Base-by-base conservation (phyloP, 2,797 vertebrate genomes). In the Telmatherina bonti region DNA sequence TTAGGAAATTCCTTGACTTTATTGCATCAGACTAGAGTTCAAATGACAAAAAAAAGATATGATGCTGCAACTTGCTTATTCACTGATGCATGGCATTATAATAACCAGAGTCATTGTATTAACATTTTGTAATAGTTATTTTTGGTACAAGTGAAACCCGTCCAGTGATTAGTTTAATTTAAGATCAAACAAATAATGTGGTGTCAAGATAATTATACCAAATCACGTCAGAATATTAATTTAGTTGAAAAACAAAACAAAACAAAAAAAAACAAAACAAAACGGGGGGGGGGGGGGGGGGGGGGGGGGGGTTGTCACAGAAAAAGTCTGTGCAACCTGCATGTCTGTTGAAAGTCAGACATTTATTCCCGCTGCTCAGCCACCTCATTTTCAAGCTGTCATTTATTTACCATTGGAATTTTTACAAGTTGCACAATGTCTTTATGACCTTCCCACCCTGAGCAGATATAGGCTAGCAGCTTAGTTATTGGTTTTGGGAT, bases 401-500 rank as follows among this genome's bases (percentile, higher is more conserved):
- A 36, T 26, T 53, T 38, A 26, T 27, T 27, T 35, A 62, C 45
- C 10, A 5, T 15, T 45, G 3, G 16, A 20, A 29, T 18, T 29
- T 27, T 35, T 33, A n/a, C 13, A 26, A 38, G 35, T 24, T 59
- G 49, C 45, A 7, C 6, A 16, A 43, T 7, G 18, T 43, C 20
- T 43, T 7, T 2, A 18, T 7, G 20, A 16, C 27, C 57, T 81
- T 64, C 67, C 62, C 49, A 57, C 45, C 15, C 27, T 55, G 52
- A 70, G 45, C 63, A 43, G 61, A 78, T 54, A 70, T 70, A n/a
- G 54, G 41, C 79, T 72, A 57, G 66, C 53, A 70, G 78, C 81
- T 77, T 71, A 84, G 85, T 82, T 73, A 76, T 62, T 69, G 62
- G 58, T 52, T 83, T 72, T 51, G n/a, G 22, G 29, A 56, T 68